A percentile compares a stretch with the other conserved stretches of the same genome.
These are phyloP conservation scores for Arizona elegans DNA, from an alignment of 2,113 vertebrate genomes.

Conservation along the genomic window DNA sequence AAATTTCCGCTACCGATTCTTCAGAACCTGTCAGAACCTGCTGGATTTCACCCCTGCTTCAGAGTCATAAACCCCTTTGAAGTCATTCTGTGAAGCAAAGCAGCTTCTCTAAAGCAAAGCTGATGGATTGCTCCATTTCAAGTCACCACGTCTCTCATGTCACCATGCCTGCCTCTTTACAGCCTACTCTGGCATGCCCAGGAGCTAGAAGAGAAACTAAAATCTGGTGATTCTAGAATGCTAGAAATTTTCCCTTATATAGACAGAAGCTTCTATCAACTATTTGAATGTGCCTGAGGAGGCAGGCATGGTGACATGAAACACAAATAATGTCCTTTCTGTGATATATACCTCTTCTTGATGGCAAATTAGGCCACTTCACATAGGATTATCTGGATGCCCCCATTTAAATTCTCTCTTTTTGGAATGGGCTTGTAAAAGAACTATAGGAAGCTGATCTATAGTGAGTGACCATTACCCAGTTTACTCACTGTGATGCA, in stretches of 20 bases:
- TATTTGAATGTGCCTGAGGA: not conserved
- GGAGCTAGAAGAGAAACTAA: not conserved
- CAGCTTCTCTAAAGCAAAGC: not conserved
- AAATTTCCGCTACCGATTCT: too few relatives aligned
- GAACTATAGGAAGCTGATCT: not conserved
- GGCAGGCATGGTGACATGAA: not conserved
- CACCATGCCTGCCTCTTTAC: not conserved
- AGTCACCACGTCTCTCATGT: not conserved
- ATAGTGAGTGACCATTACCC: not conserved
- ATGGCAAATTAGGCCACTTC: not conserved
- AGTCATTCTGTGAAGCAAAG: not conserved
- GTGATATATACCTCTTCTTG: not conserved
- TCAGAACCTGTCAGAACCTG: too few relatives aligned
- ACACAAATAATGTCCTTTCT: not conserved
- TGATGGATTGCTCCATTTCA: not conserved
- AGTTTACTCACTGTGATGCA: not conserved
- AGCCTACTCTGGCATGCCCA: not conserved
- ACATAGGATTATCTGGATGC: not conserved
- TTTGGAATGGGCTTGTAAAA: not conserved
- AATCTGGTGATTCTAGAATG: not conserved
- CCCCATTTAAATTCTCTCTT: not conserved
- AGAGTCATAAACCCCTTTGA: not conserved
- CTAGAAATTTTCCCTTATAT: not conserved
- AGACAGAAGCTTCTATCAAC: not conserved
- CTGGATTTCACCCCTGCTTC: too few relatives aligned